Conservation (phyloP, 2,113 vertebrate species). For the Peucedramus taeniatus region DNA sequence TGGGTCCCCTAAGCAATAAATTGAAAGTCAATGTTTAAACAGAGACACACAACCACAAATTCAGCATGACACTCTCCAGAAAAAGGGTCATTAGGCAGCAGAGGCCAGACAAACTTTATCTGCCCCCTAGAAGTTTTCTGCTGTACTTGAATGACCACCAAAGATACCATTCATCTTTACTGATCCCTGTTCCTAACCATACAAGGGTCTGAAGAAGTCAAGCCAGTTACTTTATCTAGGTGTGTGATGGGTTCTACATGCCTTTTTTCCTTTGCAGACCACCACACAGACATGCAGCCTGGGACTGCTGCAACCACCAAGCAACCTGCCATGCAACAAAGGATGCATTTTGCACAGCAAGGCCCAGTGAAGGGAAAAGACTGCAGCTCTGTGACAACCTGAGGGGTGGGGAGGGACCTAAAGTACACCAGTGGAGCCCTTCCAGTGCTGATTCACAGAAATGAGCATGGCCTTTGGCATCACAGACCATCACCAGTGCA, state of each 20-base stretch:
- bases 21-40: constrained; percentile 22
- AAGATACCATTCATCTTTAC: not conserved
- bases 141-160: not conserved
- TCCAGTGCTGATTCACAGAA: not conserved
- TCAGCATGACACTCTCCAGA: not conserved
- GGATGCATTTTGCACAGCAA: not conserved
- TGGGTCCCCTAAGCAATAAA: not conserved
- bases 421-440: not conserved
- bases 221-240: not conserved
- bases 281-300: not conserved
- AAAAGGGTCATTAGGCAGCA: not conserved
- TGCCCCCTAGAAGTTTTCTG: not conserved
- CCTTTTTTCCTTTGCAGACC: not conserved
- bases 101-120: not conserved
- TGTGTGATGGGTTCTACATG: rapidly evolving
- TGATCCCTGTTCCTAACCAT: not conserved
- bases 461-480: not conserved
- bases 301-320: not conserved
- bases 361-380: not conserved
- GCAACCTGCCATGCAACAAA: not conserved
- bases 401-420: not conserved
- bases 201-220: not conserved
- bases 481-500: not conserved
- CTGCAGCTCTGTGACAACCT: not conserved
- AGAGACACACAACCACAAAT: not conserved